These are phyloP conservation scores for Rattus rattus DNA, from an alignment of 2,113 vertebrate species.

Conservation along the genomic window DNA sequence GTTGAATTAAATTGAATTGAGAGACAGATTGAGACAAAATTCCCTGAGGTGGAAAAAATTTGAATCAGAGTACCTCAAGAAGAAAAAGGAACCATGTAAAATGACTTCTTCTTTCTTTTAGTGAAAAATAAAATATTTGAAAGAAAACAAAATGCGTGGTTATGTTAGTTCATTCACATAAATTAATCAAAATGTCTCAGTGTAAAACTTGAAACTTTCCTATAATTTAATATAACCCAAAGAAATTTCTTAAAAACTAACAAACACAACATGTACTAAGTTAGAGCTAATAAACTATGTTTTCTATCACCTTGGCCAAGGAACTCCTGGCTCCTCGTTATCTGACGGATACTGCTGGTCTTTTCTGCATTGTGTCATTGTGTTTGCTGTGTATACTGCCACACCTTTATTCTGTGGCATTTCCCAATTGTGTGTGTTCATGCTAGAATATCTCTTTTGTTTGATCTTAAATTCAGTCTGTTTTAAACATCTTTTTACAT, in stretches of 20 bases:
- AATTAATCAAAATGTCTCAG: conserved; percentile 40
- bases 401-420: conserved; percentile 41
- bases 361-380: conserved; percentile 38
- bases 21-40: conserved; percentile 39
- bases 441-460: conserved; percentile 13
- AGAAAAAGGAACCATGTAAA: conserved; percentile 43
- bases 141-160: conserved; percentile 19
- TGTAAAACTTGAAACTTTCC: conserved; percentile 49
- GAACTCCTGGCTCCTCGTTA: neutral
- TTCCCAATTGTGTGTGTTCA: conserved; percentile 58
- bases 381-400: neutral
- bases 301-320: conserved; percentile 35
- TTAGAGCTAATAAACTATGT: neutral
- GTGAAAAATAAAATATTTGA: conserved; percentile 53
- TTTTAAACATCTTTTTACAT: conserved; percentile 53
- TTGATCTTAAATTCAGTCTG: conserved; percentile 55
- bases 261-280: neutral
- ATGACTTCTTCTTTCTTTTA: conserved; percentile 54
- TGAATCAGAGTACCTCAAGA: conserved; percentile 51
- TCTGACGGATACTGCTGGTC: conserved; percentile 21
- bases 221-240: conserved; percentile 39
- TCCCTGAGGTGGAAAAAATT: neutral
- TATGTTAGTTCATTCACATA: conserved; percentile 44
- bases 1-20: conserved; percentile 59
- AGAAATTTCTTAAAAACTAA: conserved; percentile 48